Percentiles rank a stretch among this genome's conserved stretches.
phyloP scores from a whole-genome alignment of 2,888 invertebrate species.

The Ctena decussata region DNA sequence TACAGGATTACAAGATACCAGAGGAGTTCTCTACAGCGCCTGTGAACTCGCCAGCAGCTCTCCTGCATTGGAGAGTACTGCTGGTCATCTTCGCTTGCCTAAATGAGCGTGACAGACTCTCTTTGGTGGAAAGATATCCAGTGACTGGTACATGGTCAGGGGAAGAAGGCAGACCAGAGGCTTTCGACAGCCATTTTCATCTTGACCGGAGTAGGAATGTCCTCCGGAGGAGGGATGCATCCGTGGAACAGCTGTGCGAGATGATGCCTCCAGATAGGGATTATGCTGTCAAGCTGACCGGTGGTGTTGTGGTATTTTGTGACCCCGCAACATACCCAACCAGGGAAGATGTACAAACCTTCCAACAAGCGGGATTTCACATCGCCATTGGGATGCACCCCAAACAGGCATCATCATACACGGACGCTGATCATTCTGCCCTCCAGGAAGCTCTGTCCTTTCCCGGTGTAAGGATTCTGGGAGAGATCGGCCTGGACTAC shows the following conservation, averaged over 20 bases:
- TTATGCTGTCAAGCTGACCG: neutral
- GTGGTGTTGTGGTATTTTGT: neutral
- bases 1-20: neutral
- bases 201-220: neutral
- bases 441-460: neutral
- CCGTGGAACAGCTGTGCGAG: neutral
- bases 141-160: neutral
- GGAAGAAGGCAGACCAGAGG: neutral
- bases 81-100: neutral
- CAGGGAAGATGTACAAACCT: neutral
- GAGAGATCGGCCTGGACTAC: neutral
- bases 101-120: neutral
- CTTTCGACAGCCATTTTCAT: neutral
- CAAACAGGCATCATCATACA: neutral
- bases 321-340: neutral
- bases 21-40: neutral
- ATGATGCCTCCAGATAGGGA: neutral
- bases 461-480: neutral
- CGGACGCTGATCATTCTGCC: neutral
- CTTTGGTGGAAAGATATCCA: neutral
- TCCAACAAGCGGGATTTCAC: neutral
- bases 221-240: neutral
- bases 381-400: neutral
- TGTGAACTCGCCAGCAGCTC: neutral
- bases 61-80: neutral